Evolutionary conservation across 2,797 vertebrate species (phyloP).

Genomic region (Propithecus deckenii): DNA sequence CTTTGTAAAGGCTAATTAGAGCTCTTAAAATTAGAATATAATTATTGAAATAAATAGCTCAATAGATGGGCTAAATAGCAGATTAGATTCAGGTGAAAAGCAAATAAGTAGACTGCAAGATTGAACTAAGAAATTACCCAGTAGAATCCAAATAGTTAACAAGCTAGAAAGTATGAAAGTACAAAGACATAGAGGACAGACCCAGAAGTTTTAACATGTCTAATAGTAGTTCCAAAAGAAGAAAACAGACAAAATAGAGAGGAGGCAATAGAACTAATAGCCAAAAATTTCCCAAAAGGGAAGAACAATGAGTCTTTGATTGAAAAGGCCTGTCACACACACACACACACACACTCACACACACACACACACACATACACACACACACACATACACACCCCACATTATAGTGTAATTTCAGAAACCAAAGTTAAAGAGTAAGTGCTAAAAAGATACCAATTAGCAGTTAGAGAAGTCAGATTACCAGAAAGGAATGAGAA

Average conservation of each 20-base stretch:
- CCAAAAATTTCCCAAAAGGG: not conserved
- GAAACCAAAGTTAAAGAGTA: not conserved
- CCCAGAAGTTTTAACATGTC: not conserved
- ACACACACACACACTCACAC: not conserved
- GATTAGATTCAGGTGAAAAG: not conserved
- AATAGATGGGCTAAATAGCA: not conserved
- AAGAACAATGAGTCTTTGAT: not conserved
- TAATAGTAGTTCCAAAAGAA: not conserved
- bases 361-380: not conserved
- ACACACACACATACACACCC: not conserved
- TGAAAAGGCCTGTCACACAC: not conserved
- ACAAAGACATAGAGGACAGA: not conserved
- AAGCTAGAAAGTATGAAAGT: not conserved
- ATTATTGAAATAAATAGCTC: not conserved
- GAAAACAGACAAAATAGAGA: not conserved
- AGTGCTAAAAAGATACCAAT: not conserved
- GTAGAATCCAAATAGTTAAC: not conserved
- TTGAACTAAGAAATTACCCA: not conserved
- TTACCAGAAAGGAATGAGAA: not conserved
- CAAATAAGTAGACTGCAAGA: not conserved
- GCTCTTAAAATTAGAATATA: not conserved
- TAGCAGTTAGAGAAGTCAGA: not conserved
- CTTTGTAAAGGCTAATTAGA: not conserved
- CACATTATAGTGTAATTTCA: not conserved
- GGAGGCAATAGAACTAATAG: not conserved